Conservation (phyloP, 2,113 vertebrate species). For the Peromyscus leucopus region DNA sequence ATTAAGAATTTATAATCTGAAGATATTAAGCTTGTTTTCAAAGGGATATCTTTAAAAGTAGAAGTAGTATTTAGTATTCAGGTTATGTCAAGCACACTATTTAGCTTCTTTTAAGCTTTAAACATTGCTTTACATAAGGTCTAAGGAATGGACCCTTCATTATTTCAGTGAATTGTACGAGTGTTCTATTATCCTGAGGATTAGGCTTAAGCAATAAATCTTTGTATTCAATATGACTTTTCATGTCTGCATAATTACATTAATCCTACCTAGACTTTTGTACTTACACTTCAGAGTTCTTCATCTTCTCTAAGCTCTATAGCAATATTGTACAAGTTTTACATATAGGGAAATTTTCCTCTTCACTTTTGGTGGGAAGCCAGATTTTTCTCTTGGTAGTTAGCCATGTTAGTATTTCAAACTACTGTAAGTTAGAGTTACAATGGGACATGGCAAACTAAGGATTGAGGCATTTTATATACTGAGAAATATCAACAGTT, state of each 20-base stretch:
- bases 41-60: slow-evolving; percentile 13
- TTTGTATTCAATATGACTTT: slow-evolving; percentile 53
- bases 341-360: background rate
- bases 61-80: slow-evolving; percentile 46
- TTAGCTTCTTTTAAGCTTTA: slow-evolving; percentile 43
- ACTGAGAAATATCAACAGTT: background rate
- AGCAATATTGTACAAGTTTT: slow-evolving; percentile 44
- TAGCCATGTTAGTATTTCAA: background rate
- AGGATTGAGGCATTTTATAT: background rate
- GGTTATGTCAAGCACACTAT: slow-evolving; percentile 6
- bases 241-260: slow-evolving; percentile 56
- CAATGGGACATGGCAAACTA: background rate
- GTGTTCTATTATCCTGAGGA: slow-evolving; percentile 58
- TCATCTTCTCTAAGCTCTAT: slow-evolving; percentile 17
- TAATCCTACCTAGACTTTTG: slow-evolving; percentile 56
- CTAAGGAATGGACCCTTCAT: slow-evolving; percentile 27
- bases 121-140: background rate
- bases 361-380: background rate
- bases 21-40: background rate
- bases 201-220: slow-evolving; percentile 62
- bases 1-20: background rate
- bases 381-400: slow-evolving; percentile 12
- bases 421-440: background rate
- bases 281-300: slow-evolving; percentile 49
- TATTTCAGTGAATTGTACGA: slow-evolving; percentile 48